Conservation (phyloP, 2,888 invertebrate genomes). For the Eueremaeus valkanovi region DNA sequence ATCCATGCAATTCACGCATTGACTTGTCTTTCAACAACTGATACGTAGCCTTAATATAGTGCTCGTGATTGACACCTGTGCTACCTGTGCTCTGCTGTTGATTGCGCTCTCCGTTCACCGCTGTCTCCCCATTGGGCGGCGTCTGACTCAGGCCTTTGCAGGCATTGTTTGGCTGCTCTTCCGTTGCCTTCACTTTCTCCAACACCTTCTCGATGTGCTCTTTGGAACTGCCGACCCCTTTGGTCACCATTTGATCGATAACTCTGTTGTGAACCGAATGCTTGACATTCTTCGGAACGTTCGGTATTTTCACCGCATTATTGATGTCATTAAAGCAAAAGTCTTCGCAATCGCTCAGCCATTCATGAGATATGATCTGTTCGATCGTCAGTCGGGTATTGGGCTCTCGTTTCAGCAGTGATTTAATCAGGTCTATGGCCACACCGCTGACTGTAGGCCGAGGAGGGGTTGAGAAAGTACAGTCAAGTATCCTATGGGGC, state of each 20-base stretch:
- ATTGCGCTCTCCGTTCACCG: neutral
- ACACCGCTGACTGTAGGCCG: constrained; percentile 38
- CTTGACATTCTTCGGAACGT: constrained; percentile 26
- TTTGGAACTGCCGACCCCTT: constrained; percentile 40
- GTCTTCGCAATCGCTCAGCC: constrained; percentile 36
- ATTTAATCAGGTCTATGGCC: constrained; percentile 40
- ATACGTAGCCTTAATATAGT: constrained; percentile 44
- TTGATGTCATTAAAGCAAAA: neutral
- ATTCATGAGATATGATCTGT: constrained; percentile 39
- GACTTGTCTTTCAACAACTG: constrained; percentile 43
- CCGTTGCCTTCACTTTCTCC: neutral
- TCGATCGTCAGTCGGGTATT: constrained; percentile 39
- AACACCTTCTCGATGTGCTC: constrained; percentile 41
- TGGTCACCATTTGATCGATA: constrained; percentile 42
- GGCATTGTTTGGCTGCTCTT: neutral
- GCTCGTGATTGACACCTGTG: constrained; percentile 33
- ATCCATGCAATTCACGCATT: constrained; percentile 39
- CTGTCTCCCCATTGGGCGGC: neutral
- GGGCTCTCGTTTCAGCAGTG: constrained; percentile 42
- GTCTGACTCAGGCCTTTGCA: neutral
- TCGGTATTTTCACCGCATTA: neutral
- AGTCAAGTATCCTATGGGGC: constrained; percentile 41
- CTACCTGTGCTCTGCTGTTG: neutral
- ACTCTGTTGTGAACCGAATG: constrained; percentile 39
- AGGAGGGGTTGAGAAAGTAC: constrained; percentile 42